Conservation (phyloP, 1,140 invertebrate genomes). For the Bombus vancouverensis region DNA sequence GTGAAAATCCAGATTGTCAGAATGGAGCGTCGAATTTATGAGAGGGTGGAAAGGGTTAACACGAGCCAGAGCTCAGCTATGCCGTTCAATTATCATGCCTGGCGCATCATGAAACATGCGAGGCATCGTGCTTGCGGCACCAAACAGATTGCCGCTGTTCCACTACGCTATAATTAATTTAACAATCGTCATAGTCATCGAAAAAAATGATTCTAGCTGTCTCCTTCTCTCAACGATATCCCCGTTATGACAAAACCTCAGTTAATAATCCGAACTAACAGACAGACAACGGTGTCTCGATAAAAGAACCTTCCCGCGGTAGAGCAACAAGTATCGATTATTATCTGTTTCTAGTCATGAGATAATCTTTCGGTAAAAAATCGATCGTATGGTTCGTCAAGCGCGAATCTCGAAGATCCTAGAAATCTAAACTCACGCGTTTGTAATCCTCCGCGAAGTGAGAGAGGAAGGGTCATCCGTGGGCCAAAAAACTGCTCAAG, state of each 20-base stretch:
- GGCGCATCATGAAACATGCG: conserved; percentile 21
- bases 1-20: not conserved
- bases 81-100: conserved; percentile 24
- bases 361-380: no score
- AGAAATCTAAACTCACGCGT: rapidly evolving
- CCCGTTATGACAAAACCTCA: not conserved
- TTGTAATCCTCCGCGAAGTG: no score
- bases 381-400: no score
- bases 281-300: not conserved
- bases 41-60: not conserved
- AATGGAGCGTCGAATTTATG: not conserved
- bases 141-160: not conserved
- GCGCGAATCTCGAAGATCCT: no score
- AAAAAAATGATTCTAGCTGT: not conserved
- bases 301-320: no score
- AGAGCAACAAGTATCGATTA: no score
- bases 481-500: no score
- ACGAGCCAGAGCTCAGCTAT: conserved; percentile 1
- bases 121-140: not conserved
- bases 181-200: not conserved
- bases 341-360: no score
- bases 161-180: conserved; percentile 1
- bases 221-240: not conserved
- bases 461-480: no score
- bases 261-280: not conserved